These are phyloP conservation scores for Canis aureus DNA, from an alignment of 2,113 vertebrate species.

Conservation along the genomic window DNA sequence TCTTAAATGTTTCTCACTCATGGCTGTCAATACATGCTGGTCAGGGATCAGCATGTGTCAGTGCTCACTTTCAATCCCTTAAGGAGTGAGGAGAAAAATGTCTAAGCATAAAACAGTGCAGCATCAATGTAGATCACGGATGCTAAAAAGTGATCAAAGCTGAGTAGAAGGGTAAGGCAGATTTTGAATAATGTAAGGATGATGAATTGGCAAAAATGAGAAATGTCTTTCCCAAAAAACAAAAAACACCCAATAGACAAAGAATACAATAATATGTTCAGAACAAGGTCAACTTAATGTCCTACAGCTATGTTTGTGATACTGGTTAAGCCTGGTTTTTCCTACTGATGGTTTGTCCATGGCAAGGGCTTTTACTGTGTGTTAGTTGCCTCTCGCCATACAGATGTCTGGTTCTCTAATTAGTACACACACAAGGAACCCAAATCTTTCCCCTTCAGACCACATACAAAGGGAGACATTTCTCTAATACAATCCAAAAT, in stretches of 20 bases:
- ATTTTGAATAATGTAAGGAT: conserved; percentile 5
- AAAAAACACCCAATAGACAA: conserved; percentile 32
- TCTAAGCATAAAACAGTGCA: neutral
- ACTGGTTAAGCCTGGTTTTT: neutral
- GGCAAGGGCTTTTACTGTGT: neutral
- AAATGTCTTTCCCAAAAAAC: conserved; percentile 45
- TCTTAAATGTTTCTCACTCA: neutral
- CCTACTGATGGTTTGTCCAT: neutral
- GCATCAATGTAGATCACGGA: neutral
- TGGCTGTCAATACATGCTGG: neutral
- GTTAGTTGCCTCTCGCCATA: neutral
- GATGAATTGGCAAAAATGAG: neutral
- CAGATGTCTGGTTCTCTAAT: neutral
- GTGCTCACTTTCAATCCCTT: neutral
- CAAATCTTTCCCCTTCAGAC: neutral
- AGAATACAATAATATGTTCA: neutral
- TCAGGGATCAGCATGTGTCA: neutral
- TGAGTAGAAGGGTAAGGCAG: neutral
- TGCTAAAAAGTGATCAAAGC: neutral
- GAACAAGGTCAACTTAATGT: neutral
- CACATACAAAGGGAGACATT: neutral
- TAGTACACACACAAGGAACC: neutral
- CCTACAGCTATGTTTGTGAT: neutral
- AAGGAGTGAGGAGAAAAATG: neutral
- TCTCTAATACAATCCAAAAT: neutral